A percentile compares a stretch with the other conserved stretches of the same genome.
phyloP scores from a whole-genome alignment of 2,113 vertebrate genomes.

The Spilogale gracilis region DNA sequence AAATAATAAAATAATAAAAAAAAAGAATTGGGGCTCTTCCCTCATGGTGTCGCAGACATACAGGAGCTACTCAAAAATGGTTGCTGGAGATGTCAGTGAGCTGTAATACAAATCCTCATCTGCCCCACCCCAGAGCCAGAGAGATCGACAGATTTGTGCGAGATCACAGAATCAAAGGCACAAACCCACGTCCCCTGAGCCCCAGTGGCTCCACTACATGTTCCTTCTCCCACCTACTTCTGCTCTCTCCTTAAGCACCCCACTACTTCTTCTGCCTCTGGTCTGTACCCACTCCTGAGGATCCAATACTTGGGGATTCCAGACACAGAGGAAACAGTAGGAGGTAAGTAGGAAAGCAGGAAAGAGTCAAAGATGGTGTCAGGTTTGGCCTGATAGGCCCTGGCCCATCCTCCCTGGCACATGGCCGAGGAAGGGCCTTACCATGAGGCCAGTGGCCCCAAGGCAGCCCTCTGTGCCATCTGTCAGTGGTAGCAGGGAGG shows the following conservation, averaged over 20 bases:
- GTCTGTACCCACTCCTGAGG: background rate
- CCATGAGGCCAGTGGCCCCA: background rate
- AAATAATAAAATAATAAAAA: no score
- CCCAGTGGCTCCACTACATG: no score
- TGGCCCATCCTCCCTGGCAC: background rate
- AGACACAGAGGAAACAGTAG: background rate
- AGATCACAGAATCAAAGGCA: background rate
- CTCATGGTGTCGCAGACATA: background rate
- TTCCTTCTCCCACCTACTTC: background rate
- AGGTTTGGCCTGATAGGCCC: background rate
- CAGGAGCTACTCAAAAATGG: background rate
- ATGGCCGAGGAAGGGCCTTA: background rate
- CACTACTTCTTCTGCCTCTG: background rate
- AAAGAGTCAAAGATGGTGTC: background rate
- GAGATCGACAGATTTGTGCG: background rate
- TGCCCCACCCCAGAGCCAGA: background rate
- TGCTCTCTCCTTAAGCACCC: background rate
- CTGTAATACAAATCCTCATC: background rate
- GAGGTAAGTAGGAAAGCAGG: background rate
- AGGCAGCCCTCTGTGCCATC: background rate
- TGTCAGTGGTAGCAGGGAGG: background rate
- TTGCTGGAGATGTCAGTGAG: constrained; percentile 31
- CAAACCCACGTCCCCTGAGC: background rate
- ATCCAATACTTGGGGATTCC: background rate
- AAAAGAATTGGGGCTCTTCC: background rate